Percentiles rank a stretch among this genome's conserved stretches.
phyloP scores from a whole-genome alignment of 1,140 invertebrate genomes.

The Helicoverpa armigera region DNA sequence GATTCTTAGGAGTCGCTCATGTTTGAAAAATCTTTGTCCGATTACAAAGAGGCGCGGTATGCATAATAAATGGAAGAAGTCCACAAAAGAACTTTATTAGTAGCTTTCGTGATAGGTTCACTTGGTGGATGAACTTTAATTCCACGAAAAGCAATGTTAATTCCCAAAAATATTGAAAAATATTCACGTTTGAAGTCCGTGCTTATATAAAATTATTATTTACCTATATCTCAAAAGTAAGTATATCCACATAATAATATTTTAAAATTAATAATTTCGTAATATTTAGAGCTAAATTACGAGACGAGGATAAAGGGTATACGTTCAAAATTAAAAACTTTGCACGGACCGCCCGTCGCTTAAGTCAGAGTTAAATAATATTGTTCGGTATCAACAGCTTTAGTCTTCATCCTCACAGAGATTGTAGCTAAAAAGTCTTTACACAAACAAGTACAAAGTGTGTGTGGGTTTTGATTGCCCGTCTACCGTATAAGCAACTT shows the following conservation, averaged over 20 bases:
- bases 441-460: not conserved
- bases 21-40: slow-evolving; percentile 47
- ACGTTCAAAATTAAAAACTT: too few species aligned
- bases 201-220: too few species aligned
- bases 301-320: too few species aligned
- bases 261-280: too few species aligned
- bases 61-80: slow-evolving; percentile 47
- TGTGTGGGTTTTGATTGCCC: slow-evolving; percentile 18
- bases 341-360: not conserved
- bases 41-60: slow-evolving; percentile 48
- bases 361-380: not conserved
- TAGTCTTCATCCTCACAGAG: too few species aligned
- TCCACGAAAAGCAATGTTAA: too few species aligned
- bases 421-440: too few species aligned
- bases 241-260: too few species aligned
- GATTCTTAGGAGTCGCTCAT: slow-evolving; percentile 48
- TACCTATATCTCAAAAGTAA: too few species aligned
- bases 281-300: too few species aligned
- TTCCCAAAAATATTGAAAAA: not conserved
- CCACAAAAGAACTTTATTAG: not conserved
- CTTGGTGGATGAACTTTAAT: not conserved
- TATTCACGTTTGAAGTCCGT: not conserved
- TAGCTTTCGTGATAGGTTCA: not conserved
- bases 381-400: too few species aligned
- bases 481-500: slow-evolving; percentile 6